Conservation (phyloP, 2,113 vertebrate genomes). For the Chamaea fasciata region DNA sequence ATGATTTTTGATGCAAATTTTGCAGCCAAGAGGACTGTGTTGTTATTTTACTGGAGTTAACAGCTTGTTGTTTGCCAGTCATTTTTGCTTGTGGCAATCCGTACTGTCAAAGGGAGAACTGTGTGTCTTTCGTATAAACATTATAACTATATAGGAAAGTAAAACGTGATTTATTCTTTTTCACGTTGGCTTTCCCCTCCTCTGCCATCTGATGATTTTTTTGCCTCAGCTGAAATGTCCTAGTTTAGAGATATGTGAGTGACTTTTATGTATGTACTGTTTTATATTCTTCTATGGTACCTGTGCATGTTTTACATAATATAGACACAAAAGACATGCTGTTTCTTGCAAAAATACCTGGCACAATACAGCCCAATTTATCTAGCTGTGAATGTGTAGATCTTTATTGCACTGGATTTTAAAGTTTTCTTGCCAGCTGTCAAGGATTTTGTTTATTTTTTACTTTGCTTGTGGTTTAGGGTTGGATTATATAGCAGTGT, state of each 20-base stretch:
- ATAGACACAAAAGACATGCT: not conserved
- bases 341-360: not conserved
- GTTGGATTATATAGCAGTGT: not conserved
- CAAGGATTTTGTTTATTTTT: not conserved
- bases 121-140: not conserved
- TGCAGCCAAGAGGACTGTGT: not conserved
- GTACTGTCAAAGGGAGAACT: not conserved
- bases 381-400: not conserved
- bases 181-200: not conserved
- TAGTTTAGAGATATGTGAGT: not conserved
- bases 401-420: not conserved
- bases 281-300: not conserved
- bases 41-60: not conserved
- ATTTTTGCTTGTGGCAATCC: conserved; percentile 37
- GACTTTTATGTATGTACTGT: not conserved
- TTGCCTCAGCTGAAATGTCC: conserved; percentile 27
- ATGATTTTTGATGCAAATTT: not conserved
- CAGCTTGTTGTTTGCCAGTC: not conserved
- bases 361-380: not conserved
- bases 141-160: conserved; percentile 34
- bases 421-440: not conserved
- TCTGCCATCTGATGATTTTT: not conserved
- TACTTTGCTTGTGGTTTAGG: not conserved
- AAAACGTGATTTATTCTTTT: conserved; percentile 32
- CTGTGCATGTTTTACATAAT: not conserved